A percentile compares a stretch with the other conserved stretches of the same genome.
phyloP scores from a whole-genome alignment of 1,140 invertebrate genomes.

The Atopsyche davidsoni region DNA sequence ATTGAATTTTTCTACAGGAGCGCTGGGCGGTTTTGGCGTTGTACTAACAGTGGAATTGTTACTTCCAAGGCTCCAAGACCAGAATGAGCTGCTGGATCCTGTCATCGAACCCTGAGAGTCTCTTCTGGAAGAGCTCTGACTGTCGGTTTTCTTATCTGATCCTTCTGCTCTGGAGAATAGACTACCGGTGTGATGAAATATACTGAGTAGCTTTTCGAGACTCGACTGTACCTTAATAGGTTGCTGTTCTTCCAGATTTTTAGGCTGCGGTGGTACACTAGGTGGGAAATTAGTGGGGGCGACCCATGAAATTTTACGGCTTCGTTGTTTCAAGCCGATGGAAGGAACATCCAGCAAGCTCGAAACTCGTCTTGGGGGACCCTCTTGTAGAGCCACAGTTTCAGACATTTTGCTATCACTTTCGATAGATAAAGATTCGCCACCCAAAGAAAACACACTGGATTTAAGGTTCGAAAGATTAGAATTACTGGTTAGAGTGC shows the following conservation, averaged over 20 bases:
- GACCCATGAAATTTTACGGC: conserved; percentile 53
- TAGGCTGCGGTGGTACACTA: conserved; percentile 26
- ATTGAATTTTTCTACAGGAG: conserved; percentile 6
- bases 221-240: conserved; percentile 42
- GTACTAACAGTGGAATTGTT: conserved; percentile 1
- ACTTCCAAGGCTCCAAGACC: conserved; percentile 40
- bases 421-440: conserved; percentile 9
- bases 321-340: conserved; percentile 40
- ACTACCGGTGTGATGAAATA: conserved; percentile 50
- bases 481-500: conserved; percentile 44
- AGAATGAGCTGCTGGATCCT: conserved; percentile 40
- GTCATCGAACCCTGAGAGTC: conserved; percentile 33
- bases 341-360: conserved; percentile 45
- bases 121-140: conserved; percentile 14
- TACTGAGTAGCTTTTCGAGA: conserved; percentile 50
- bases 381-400: background rate
- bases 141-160: conserved; percentile 38
- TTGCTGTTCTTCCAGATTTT: conserved; percentile 34
- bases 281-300: conserved; percentile 38
- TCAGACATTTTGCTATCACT: conserved; percentile 8
- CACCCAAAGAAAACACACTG: conserved; percentile 14
- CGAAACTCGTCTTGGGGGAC: conserved; percentile 40
- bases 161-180: conserved; percentile 45
- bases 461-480: conserved; percentile 31
- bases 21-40: conserved; percentile 7